A percentile compares a stretch with the other conserved stretches of the same genome.
Conservation (phyloP, 1,140 invertebrate species). For the Eriocheir sinensis region DNA sequence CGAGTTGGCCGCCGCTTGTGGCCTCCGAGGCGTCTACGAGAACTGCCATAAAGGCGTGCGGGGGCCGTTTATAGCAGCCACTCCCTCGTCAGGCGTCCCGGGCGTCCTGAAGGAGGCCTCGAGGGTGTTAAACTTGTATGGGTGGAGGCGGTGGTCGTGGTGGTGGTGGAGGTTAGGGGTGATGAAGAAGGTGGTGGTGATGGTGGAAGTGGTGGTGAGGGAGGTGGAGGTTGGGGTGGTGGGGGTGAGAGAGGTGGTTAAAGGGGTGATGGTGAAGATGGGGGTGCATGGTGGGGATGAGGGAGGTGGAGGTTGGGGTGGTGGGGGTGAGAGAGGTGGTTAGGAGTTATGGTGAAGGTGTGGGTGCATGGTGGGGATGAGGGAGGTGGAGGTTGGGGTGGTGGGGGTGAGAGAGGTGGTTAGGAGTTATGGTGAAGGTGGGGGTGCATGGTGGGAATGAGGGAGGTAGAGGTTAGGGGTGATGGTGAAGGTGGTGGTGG, state of each 20-base stretch:
- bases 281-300: neutral
- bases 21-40: no score
- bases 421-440: no score
- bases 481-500: neutral
- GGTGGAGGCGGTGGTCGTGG: conserved; percentile 21
- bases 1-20: no score
- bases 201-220: neutral
- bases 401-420: neutral
- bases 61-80: no score
- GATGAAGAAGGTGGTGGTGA: neutral
- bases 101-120: no score
- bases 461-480: neutral
- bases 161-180: neutral
- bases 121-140: no score
- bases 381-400: neutral
- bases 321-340: no score
- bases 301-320: neutral
- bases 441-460: no score
- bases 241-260: neutral
- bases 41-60: no score
- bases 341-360: no score
- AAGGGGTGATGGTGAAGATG: neutral
- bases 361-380: neutral
- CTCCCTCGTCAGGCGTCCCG: no score
- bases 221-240: neutral